Conservation (phyloP, 1,140 invertebrate species). For the Cryptotermes secundus region DNA sequence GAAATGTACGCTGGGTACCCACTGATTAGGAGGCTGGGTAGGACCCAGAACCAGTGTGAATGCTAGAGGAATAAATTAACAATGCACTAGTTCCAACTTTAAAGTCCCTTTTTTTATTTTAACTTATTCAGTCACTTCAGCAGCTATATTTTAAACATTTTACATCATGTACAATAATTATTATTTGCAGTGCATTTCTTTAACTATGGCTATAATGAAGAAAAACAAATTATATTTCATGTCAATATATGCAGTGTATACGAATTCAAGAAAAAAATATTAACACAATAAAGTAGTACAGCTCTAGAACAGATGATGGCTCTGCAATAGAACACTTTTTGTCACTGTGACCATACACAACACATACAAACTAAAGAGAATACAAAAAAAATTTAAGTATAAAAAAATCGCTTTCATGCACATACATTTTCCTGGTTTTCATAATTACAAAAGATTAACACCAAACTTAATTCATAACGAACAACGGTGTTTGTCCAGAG, state of each 20-base stretch:
- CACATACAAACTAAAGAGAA: neutral
- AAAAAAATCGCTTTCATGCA: neutral
- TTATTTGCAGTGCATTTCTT: neutral
- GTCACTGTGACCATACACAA: neutral
- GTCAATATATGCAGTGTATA: neutral
- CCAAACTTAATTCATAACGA: neutral
- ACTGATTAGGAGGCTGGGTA: too few species aligned
- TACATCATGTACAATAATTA: neutral
- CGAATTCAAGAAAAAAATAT: neutral
- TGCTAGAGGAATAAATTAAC: too few species aligned
- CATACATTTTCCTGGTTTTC: neutral
- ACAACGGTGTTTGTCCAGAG: neutral
- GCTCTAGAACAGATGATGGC: neutral
- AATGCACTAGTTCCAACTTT: neutral
- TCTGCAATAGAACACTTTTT: neutral
- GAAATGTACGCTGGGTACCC: too few species aligned
- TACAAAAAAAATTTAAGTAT: neutral
- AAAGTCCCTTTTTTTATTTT: slow-evolving; percentile 5
- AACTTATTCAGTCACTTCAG: neutral
- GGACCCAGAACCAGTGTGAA: too few species aligned
- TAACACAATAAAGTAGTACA: neutral
- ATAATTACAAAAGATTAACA: neutral
- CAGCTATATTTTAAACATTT: neutral
- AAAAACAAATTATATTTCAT: slow-evolving; percentile 4
- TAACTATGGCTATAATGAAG: neutral